phyloP scores from a whole-genome alignment of 2,797 vertebrate genomes.

The Poecile montanus region DNA sequence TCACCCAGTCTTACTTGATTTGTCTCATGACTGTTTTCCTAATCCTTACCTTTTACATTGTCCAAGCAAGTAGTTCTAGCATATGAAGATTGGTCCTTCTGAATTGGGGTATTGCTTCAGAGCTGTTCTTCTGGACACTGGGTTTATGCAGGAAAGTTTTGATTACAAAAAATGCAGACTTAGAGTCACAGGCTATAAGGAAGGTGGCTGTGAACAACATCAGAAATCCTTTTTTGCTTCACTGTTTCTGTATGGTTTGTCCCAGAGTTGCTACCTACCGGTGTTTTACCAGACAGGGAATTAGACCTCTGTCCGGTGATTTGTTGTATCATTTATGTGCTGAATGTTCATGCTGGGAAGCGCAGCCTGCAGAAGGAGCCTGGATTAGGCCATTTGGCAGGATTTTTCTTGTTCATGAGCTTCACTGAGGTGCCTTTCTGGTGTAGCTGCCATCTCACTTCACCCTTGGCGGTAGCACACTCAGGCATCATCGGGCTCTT shows the following conservation, averaged over 20 bases:
- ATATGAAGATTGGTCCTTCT: not conserved
- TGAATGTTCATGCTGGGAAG: not conserved
- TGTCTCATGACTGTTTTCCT: not conserved
- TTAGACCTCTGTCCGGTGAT: not conserved
- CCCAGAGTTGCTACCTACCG: not conserved
- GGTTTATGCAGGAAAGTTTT: not conserved
- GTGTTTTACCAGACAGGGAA: not conserved
- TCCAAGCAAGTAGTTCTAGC: not conserved
- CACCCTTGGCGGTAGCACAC: fast-evolving
- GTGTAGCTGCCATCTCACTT: not conserved
- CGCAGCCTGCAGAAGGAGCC: fast-evolving
- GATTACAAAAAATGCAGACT: not conserved
- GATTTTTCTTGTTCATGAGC: fast-evolving
- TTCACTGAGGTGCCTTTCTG: fast-evolving
- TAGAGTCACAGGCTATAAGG: not conserved
- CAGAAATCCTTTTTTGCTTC: not conserved
- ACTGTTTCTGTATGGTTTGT: not conserved
- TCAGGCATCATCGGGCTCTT: fast-evolving
- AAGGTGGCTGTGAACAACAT: not conserved
- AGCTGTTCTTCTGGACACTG: not conserved
- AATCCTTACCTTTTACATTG: not conserved
- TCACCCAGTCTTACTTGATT: slow-evolving; percentile 10
- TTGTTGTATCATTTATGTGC: fast-evolving
- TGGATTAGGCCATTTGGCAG: too few species aligned
- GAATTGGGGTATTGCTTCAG: not conserved